phyloP scores from a whole-genome alignment of 2,113 vertebrate species.

The Centrocercus urophasianus region DNA sequence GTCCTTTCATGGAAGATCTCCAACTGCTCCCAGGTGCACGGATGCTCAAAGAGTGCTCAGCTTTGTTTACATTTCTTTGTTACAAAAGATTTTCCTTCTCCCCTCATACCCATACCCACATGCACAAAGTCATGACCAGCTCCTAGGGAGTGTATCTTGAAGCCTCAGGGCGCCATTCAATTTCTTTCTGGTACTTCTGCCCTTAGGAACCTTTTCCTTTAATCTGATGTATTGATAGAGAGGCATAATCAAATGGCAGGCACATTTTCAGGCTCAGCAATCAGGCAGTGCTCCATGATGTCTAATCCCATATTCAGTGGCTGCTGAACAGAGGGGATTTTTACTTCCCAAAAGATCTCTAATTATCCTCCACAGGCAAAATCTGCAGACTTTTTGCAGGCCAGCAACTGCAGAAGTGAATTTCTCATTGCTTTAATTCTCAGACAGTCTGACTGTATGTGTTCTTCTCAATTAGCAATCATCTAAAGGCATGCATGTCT shows the following conservation, averaged over 20 bases:
- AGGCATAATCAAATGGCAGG: neutral
- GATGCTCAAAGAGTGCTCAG: neutral
- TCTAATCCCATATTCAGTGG: neutral
- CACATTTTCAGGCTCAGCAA: slow-evolving; percentile 15
- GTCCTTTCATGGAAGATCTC: neutral
- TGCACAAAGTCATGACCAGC: neutral
- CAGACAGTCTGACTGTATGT: neutral
- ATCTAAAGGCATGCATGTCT: neutral
- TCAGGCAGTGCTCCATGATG: neutral
- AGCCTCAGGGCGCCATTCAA: neutral
- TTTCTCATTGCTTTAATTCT: neutral
- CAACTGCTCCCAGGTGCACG: slow-evolving; percentile 20
- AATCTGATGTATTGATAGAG: neutral
- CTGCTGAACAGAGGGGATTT: neutral
- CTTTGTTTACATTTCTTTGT: neutral
- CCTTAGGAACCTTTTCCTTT: neutral
- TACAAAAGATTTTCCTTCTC: neutral
- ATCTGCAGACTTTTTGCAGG: neutral
- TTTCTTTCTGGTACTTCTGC: neutral
- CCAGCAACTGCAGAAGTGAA: neutral
- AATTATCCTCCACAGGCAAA: neutral
- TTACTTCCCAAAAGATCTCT: neutral
- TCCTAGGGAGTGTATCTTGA: neutral
- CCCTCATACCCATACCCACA: neutral
- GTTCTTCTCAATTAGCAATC: neutral